A percentile compares a stretch with the other conserved stretches of the same genome.
Evolutionary conservation across 1,140 invertebrate species (phyloP).

Genomic region (Lepidostoma basale): DNA sequence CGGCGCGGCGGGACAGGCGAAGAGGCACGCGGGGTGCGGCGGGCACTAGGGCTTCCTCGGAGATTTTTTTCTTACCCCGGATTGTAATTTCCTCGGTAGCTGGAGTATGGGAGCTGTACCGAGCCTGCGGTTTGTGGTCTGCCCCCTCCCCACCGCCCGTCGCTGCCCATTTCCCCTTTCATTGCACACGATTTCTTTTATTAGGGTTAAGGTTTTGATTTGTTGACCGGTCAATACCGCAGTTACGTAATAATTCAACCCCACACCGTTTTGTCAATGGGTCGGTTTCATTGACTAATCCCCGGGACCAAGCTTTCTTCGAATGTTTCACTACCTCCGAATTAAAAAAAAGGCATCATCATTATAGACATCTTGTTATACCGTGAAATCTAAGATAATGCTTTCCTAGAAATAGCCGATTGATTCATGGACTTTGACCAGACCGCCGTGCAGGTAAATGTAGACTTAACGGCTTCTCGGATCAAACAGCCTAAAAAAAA

Average conservation of each 20-base stretch:
- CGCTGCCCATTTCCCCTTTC: not conserved
- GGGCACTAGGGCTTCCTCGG: conserved; percentile 30
- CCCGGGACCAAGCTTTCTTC: not conserved
- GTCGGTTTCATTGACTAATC: conserved; percentile 25
- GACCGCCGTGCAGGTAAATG: no score
- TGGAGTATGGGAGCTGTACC: conserved; percentile 13
- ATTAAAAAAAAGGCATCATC: not conserved
- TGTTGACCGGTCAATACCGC: conserved; percentile 37
- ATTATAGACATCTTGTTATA: not conserved
- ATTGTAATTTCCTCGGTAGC: conserved; percentile 32
- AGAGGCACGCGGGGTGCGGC: not conserved
- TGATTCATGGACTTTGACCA: no score
- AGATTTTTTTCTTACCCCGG: conserved; percentile 28
- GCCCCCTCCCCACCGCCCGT: not conserved
- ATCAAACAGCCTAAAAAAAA: no score
- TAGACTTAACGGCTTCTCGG: no score
- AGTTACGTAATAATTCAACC: conserved; percentile 41
- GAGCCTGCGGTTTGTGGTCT: conserved; percentile 30
- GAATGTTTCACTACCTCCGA: not conserved
- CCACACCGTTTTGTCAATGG: conserved; percentile 35
- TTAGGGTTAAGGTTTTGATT: conserved; percentile 37
- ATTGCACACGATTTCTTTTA: conserved; percentile 16
- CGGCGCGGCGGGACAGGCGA: not conserved
- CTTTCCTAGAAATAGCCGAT: not conserved
- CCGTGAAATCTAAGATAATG: not conserved